Base-by-base conservation (phyloP, 35 echinoderm and acorn worm genomes). In the Patiria miniata region DNA sequence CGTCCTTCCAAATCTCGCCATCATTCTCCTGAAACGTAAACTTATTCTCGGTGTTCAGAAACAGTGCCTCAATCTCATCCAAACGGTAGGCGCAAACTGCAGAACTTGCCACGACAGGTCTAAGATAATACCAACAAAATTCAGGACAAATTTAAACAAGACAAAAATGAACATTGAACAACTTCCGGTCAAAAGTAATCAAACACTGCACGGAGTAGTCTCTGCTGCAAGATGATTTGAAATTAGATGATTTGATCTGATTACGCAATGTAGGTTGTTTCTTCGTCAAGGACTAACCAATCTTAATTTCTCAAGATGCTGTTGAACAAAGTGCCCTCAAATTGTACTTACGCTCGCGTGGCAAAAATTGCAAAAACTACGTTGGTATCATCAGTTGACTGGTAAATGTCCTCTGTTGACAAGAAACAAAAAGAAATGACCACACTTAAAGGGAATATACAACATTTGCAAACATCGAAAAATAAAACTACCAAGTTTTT, bases 81-180 rank as follows among this genome's bases (percentile, higher is more conserved):
- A 73, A 34, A 73, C 65, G 65, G 34, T 73, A 73, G 23, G 65
- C 65, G 26, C 65, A 73, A 10, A 73, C 26, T 30, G 65, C 65
- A 23, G 65, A 73, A 34, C 65, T 36, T 0, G 23, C 0, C 26
- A 36, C n/a, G 4, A 6, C 42, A 47, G 42, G 42, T 47, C 42
- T 47, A 47, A 4, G 42, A 47, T 47, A 6, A 6, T 0, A 18
- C 17, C 1, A 18, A 73, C 10, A 34, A 73, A 28, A 73, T 32
- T 73, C 26, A 73, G 14, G 34, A 69, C 1, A 36, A 73, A n/a
- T n/a, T n/a, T n/a, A n/a, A 32, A 30, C 14, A 26, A 73, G 34
- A 23, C 28, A n/a, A 60, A n/a, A 60, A 60, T 5, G 19, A 18
- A 21, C 17, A 60, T n/a, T 3, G 57, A 26, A 60, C 3, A 57